phyloP scores from a whole-genome alignment of 2,888 invertebrate genomes.

The Hyppa rectilinea region DNA sequence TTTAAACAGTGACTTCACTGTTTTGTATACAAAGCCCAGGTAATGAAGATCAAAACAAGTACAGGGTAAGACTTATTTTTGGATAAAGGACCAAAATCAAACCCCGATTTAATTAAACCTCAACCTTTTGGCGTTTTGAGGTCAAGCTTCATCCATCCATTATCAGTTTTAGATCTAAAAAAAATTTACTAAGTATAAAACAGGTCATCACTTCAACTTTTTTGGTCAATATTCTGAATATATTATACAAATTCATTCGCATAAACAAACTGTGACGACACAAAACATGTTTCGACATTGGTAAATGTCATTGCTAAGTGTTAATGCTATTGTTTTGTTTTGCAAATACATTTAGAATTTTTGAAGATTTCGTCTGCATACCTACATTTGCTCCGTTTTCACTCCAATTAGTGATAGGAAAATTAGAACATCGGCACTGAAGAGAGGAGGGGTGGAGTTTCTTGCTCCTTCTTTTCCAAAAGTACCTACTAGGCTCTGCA shows the following conservation, averaged over 20 bases:
- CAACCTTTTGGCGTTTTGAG: slow-evolving; percentile 26
- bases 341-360: background rate
- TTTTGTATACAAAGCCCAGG: slow-evolving; percentile 10
- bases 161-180: slow-evolving; percentile 1
- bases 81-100: slow-evolving; percentile 8
- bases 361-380: background rate
- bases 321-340: slow-evolving; percentile 13
- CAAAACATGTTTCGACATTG: slow-evolving; percentile 23
- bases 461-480: too few species aligned
- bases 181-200: background rate
- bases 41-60: slow-evolving; percentile 15
- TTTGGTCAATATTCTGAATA: slow-evolving; percentile 17
- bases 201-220: background rate
- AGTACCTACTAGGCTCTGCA: too few species aligned
- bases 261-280: slow-evolving; percentile 15
- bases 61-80: slow-evolving; percentile 24
- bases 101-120: slow-evolving; percentile 24
- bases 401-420: background rate
- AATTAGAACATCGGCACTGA: background rate
- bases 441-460: too few species aligned
- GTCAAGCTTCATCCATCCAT: slow-evolving; percentile 10
- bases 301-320: slow-evolving; percentile 8
- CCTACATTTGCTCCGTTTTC: background rate
- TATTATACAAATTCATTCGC: slow-evolving; percentile 18
- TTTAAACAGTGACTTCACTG: too few species aligned